Conservation (phyloP, 2,888 invertebrate species). For the Mythimna vitellina region DNA sequence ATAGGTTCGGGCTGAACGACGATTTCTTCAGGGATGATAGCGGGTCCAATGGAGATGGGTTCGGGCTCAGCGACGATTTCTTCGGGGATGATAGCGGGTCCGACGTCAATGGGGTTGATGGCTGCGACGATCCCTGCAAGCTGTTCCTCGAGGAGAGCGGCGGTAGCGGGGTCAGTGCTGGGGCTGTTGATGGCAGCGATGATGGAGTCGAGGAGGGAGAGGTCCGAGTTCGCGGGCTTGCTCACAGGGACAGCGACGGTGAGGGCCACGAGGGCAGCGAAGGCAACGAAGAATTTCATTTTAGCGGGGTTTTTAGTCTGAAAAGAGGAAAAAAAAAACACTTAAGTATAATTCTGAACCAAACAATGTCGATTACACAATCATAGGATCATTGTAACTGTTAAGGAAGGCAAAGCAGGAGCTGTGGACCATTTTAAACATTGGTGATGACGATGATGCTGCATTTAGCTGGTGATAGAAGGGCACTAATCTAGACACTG, state of each 20-base stretch:
- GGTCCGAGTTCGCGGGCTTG: slow-evolving; percentile 60
- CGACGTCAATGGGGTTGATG: slow-evolving; percentile 57
- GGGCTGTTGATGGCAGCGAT: slow-evolving; percentile 78
- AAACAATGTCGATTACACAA: not conserved
- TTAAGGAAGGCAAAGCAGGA: not conserved
- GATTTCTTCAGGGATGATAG: slow-evolving; percentile 45
- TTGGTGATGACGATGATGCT: not conserved
- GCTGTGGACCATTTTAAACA: not conserved
- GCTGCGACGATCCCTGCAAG: slow-evolving; percentile 67
- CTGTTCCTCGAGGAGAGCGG: slow-evolving; percentile 70
- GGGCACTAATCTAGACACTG: no score
- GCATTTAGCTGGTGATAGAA: not conserved
- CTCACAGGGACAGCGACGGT: slow-evolving; percentile 68
- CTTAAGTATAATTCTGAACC: not conserved
- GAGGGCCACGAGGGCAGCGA: slow-evolving; percentile 75
- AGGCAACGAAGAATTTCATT: slow-evolving; percentile 80
- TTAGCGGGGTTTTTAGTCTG: slow-evolving; percentile 64
- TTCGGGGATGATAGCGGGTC: slow-evolving; percentile 60
- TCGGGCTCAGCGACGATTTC: slow-evolving; percentile 46
- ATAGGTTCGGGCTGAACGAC: slow-evolving; percentile 56
- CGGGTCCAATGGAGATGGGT: slow-evolving; percentile 59
- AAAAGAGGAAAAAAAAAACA: slow-evolving; percentile 26
- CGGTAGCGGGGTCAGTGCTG: slow-evolving; percentile 77
- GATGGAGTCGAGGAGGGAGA: slow-evolving; percentile 69
- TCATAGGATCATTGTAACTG: not conserved